Conservation (phyloP, 1,140 invertebrate species). For the Penaeus chinensis region DNA sequence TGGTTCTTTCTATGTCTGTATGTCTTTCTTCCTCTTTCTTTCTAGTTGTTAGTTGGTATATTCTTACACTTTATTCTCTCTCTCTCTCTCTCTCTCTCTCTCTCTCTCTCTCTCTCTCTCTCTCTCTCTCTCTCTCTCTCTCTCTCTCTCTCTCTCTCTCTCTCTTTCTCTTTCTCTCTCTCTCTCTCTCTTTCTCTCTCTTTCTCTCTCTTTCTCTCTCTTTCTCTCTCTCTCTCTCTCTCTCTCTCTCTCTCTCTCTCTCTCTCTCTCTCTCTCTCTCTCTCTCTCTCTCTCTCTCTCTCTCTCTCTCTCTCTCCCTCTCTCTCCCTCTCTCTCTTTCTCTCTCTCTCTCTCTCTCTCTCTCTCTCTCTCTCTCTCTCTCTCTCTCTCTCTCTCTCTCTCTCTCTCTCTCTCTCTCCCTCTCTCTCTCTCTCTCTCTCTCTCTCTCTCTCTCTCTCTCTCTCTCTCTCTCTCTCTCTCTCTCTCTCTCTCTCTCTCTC, state of each 20-base stretch:
- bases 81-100: constrained; percentile 29
- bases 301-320: neutral
- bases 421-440: neutral
- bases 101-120: constrained; percentile 31
- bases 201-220: neutral
- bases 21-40: too few relatives aligned
- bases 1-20: too few relatives aligned
- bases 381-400: neutral
- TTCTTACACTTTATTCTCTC: too few relatives aligned
- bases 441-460: too few relatives aligned
- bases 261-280: neutral
- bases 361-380: too few relatives aligned
- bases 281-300: neutral
- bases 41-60: too few relatives aligned
- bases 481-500: neutral
- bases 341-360: neutral
- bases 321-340: neutral
- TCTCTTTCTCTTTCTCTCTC: neutral
- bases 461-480: neutral
- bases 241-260: neutral
- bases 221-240: neutral
- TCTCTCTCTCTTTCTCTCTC: constrained; percentile 13
- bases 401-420: neutral
- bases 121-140: neutral
- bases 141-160: neutral